Evolutionary conservation across 2,888 invertebrate species (phyloP).

Genomic region (Didymodactylos carnosus): DNA sequence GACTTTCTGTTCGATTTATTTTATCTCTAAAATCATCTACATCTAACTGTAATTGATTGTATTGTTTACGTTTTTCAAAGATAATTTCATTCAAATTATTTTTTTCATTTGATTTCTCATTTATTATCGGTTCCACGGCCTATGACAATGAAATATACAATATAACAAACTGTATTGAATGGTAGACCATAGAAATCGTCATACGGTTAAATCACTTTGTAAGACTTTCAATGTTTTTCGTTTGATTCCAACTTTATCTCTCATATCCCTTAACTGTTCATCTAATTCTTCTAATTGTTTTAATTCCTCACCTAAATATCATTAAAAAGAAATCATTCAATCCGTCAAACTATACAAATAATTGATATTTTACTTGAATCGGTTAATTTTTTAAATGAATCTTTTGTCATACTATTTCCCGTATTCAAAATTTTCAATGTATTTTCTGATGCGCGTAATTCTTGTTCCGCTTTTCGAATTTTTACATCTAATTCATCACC

Average conservation of each 20-base stretch:
- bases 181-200: no score
- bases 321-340: neutral
- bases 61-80: no score
- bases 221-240: neutral
- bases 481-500: constrained; percentile 64
- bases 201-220: neutral
- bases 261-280: constrained; percentile 6
- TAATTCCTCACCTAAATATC: constrained; percentile 2
- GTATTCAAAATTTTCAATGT: constrained; percentile 59
- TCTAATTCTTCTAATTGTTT: constrained; percentile 10
- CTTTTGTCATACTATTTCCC: constrained; percentile 54
- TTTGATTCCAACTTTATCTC: neutral
- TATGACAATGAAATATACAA: no score
- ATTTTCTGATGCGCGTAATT: constrained; percentile 70
- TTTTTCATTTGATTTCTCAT: no score
- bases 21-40: no score
- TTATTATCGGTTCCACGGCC: no score
- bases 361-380: constrained; percentile 37
- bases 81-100: no score
- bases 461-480: constrained; percentile 57
- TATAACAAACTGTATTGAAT: no score
- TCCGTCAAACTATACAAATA: no score
- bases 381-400: constrained; percentile 43
- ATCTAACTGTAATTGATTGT: no score
- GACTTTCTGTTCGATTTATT: no score